phyloP scores from a whole-genome alignment of 2,113 vertebrate species.

The Protobothrops flavoviridis region DNA sequence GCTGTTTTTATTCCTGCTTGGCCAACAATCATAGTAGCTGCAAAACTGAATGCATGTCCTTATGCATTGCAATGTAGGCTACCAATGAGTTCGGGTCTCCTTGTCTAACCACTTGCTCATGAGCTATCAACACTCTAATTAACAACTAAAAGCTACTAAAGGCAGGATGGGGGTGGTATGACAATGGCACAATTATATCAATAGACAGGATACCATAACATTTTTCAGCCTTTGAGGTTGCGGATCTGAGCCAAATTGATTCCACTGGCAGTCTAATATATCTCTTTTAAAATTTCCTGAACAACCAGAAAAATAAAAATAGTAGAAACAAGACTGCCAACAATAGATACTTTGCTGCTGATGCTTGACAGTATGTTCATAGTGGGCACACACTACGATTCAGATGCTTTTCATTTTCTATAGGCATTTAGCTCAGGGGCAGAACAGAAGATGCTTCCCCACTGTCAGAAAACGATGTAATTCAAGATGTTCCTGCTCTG shows the following conservation, averaged over 20 bases:
- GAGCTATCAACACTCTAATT: background rate
- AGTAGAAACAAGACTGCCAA: background rate
- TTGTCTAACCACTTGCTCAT: background rate
- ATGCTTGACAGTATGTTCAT: background rate
- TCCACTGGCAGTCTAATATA: background rate
- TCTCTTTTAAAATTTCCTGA: background rate
- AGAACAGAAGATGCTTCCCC: background rate
- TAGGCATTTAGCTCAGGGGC: background rate
- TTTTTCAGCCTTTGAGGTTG: background rate
- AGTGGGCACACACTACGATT: background rate
- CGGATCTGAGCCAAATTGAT: background rate
- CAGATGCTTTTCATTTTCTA: background rate
- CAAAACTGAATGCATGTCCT: background rate
- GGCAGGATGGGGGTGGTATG: background rate
- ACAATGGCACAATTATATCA: background rate
- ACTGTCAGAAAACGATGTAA: background rate
- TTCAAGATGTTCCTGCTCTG: slow-evolving; percentile 29
- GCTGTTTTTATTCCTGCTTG: background rate
- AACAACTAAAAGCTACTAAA: background rate
- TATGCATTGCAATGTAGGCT: background rate
- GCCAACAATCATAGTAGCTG: background rate
- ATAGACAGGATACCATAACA: background rate
- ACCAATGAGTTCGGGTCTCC: background rate
- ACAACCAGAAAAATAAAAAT: background rate
- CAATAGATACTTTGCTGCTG: background rate